A percentile compares a stretch with the other conserved stretches of the same genome.
phyloP scores from a whole-genome alignment of 2,113 vertebrate species.

The Psittacara wagleri region DNA sequence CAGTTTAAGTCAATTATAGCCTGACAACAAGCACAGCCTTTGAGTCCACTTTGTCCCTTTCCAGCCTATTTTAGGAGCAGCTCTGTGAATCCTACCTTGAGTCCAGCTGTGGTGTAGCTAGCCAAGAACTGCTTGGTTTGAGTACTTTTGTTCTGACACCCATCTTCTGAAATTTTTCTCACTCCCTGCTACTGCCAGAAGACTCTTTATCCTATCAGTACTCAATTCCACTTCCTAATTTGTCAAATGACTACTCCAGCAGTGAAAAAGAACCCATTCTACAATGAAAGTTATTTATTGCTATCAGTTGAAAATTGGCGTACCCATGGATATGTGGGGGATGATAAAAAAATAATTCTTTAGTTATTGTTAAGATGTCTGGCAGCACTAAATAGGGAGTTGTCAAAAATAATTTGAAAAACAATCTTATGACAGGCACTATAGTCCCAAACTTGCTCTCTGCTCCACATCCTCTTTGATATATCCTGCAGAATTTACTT shows the following conservation, averaged over 20 bases:
- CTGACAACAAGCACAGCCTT: not conserved
- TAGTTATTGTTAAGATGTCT: not conserved
- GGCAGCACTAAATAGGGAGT: not conserved
- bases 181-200: not conserved
- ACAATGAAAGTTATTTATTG: slow-evolving; percentile 8
- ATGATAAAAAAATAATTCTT: not conserved
- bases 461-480: not conserved
- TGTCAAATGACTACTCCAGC: not conserved
- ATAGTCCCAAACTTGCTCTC: not conserved
- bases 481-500: not conserved
- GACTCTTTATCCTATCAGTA: not conserved
- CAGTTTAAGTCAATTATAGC: not conserved
- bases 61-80: not conserved
- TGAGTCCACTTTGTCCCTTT: not conserved
- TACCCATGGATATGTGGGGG: not conserved
- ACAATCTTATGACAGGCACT: not conserved
- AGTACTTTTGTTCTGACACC: not conserved
- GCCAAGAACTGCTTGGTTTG: not conserved
- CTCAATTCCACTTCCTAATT: not conserved
- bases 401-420: not conserved
- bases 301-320: slow-evolving; percentile 17
- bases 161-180: not conserved
- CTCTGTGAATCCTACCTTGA: not conserved
- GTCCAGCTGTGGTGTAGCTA: not conserved
- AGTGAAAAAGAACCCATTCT: not conserved